Conservation (phyloP, 2,797 vertebrate genomes). For the Argya squamiceps region DNA sequence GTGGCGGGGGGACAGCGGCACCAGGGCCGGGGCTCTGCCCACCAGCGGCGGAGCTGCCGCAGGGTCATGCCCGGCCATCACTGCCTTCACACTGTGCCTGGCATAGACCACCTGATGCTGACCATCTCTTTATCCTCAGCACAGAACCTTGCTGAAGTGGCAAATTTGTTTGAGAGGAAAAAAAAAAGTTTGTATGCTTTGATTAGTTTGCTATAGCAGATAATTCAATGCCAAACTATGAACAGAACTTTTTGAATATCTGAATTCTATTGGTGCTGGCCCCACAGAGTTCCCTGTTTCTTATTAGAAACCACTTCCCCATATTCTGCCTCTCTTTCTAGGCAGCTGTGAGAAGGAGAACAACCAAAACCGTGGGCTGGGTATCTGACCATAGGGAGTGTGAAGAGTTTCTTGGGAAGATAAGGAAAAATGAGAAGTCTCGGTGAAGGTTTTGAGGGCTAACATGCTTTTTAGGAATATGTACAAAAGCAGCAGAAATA, state of each 20-base stretch:
- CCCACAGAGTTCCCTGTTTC: neutral
- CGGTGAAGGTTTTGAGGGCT: neutral
- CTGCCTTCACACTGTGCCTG: accelerated
- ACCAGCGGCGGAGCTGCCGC: accelerated
- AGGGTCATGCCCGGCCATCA: neutral
- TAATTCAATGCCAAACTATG: neutral
- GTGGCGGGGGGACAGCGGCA: accelerated
- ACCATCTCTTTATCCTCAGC: neutral
- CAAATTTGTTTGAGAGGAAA: accelerated
- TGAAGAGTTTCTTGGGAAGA: neutral
- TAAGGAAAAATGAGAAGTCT: neutral
- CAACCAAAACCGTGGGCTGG: neutral
- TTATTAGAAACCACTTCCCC: neutral
- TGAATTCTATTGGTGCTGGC: neutral
- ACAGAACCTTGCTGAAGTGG: neutral
- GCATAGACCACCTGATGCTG: accelerated
- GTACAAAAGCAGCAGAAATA: neutral
- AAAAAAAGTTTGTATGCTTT: neutral
- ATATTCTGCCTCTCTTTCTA: neutral
- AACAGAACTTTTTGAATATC: neutral
- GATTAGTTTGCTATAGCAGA: neutral
- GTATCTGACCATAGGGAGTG: neutral
- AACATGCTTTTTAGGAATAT: neutral
- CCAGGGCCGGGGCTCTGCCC: accelerated
- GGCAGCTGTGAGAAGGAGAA: neutral